Base-by-base conservation (phyloP, 2,888 invertebrate species). In the Cyclophora punctaria region DNA sequence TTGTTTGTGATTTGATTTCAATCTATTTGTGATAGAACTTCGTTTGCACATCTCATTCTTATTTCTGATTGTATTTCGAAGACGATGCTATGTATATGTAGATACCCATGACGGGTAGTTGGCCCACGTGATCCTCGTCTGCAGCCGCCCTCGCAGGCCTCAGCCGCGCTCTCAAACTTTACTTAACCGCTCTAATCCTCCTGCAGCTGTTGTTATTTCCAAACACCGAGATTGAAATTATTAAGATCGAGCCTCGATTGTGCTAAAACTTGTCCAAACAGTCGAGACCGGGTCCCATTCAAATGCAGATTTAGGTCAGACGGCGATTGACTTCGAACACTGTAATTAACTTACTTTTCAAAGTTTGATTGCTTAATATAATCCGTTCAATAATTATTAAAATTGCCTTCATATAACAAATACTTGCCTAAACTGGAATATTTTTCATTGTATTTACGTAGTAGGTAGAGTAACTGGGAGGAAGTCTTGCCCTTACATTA, bases 241-340 rank as follows among this genome's bases (percentile, higher is more conserved):
- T 83, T 82, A 84, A 83, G 86, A 85, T 83, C 64, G 76, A 73
- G 69, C 67, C 70, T 68, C 70, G 80, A 87, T 85, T 84, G 81
- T 79, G 73, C 72, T 73, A 67, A 52, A 85, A 80, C 75, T 86
- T 80, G 77, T 79, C 71, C 64, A 70, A 70, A 69, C 69, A 75
- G 66, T 75, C 70, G 73, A 76, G 73, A 66, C 65, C 64, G 67
- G 65, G 69, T 67, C 72, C 77, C 67, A 83, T 84, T 85, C 82
- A 77, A 75, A 82, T 85, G 81, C 75, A 85, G 78, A 86, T 85
- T 79, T 78, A 75, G 84, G 85, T 83, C 83, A 79, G 77, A 69
- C 75, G 69, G 73, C 79, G 76, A 82, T 84, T 80, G 80, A 77
- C 66, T 81, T 72, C 67, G 71, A 80, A 80, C 77, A 79, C 67